Evolutionary conservation across 2,113 vertebrate genomes (phyloP), one percentile per base, ranked within the genome.

Genomic region (Rhinoderma darwinii): DNA sequence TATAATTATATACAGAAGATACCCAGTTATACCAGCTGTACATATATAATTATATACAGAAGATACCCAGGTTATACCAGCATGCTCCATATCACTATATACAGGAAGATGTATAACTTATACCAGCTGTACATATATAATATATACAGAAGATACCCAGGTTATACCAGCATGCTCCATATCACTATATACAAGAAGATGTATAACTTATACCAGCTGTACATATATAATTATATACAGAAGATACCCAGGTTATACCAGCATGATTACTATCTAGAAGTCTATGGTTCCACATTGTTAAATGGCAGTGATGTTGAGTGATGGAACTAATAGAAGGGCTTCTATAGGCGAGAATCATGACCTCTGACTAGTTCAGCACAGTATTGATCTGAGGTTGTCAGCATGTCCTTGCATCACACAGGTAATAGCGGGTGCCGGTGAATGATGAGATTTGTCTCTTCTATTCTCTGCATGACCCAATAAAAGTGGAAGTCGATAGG

Each of bases 331-430:
- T 35, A 7, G 30, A 5, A 18, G 63, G 14, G 30, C 30, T 35
- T 68, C 30, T 68, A n/a, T 18, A 54, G 39, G 27, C 22, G 18
- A 44, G 72, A 74, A 74, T 4, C 47, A 27, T 41, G 39, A 75
- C 66, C 32, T 12, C 32, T 83, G 44, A 72, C 30, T n/a, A 37
- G 35, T 56, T 41, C 25, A 30, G 4, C 32, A 9, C 22, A 27
- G 17, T 84, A 75, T 84, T 32, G 70, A 84, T 75, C 50, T 0
- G 6, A 27, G 20, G 72, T n/a, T 59, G 51, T 84, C 50, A 59
- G 15, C 68, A 4, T 37, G 72, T 54, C 72, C 18, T 22, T n/a
- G 1, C 32, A 74, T 74, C 14, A 25, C 43, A 72, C 43, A 50
- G 32, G 41, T 83, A 83, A 84, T 56, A 37, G 14, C 5, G 22